Base-by-base conservation (phyloP, 2,888 invertebrate genomes). In the Eupithecia subfuscata region DNA sequence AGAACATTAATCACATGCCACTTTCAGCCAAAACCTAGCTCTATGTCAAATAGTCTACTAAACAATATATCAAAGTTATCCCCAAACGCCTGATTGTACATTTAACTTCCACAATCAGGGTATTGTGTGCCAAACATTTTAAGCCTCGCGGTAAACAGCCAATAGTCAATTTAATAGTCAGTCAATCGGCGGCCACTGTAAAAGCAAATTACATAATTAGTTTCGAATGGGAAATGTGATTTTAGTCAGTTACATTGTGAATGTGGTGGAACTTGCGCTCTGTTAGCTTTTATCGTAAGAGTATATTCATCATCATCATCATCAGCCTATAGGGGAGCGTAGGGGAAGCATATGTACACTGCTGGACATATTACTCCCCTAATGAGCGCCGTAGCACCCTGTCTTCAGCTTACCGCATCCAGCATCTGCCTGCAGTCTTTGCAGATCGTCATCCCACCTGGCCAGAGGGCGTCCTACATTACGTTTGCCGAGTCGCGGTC, bases 111-210 rank as follows among this genome's bases (percentile, higher is more conserved):
- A 48, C 69, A 69, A 69, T 69, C 69, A 69, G 69, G 69, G 48
- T 48, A 69, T 52, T 74, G 56, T 71, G 45, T 75, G 71, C 70
- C 74, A 75, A 71, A 71, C 67, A 70, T 71, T 69, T 69, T 34
- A 52, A 48, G 64, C 64, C 16, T 16, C 8, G n/a, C 8, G 64
- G 64, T 64, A 64, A 64, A 34, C 64, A 64, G 60, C 22, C 60
- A 25, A 60, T 60, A 25, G 25, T 25, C 11, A 22, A 56, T 56
- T 60, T 60, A 60, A 60, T 60, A 60, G 60, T 25, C 25, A 60
- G 60, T 60, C 60, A 60, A 25, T 60, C 14, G 60, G 60, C 14
- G 60, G 60, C 60, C 12, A 25, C 25, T 60, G 60, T 60, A 25
- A 60, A 25, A 60, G 25, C 60, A 25, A 60, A 60, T 25, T 60